Base-by-base conservation (phyloP, 1,140 invertebrate species). In the Fopius arisanus region DNA sequence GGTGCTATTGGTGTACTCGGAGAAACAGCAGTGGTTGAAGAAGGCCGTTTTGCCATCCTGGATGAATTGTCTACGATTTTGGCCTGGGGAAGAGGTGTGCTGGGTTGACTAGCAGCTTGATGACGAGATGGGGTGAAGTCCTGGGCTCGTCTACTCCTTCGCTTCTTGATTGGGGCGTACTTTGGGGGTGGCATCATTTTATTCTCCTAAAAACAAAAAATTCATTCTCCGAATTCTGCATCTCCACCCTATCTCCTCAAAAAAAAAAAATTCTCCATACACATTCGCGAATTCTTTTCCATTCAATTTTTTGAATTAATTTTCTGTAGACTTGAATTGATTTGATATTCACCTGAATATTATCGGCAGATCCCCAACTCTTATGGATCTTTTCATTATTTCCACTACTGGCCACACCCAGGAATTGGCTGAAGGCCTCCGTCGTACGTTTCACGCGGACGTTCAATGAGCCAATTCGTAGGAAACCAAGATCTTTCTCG, bases 401-500 rank as follows among this genome's bases (percentile, higher is more conserved):
- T 78, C 83, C 87, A 78, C 89, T 89, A 67, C 87, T 87, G 79
- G 94, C 92, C 76, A 94, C 94, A 76, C 94, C 94, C 77, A 96
- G 89, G 82, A 96, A 95, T 81, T 95, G 94, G 87, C 94, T 96
- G 89, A 96, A 95, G 1, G 94, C 94, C 83, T 96, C 95, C 51
- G 95, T 96, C 26, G 95, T 96, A 85, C 94, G 95, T 89, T 96
- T 96, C 80, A 96, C 95, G 81, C 95, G 91, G 41, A 96, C 95
- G 88, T 96, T 96, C 82, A 97, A 87, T 7, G 96, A 97, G 77
- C 96, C 95, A 89, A 97, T 96, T 79, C 95, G 91, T 75, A 96
- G 91, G 87, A 97, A 96, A 81, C 94, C 92, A 88, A 91, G 90
- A 88, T 96, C 94, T 90, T 94, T 95, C 88, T 96, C 94, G 94